A percentile compares a stretch with the other conserved stretches of the same genome.
Conservation (phyloP, 2,113 vertebrate genomes). For the Pelobates fuscus region DNA sequence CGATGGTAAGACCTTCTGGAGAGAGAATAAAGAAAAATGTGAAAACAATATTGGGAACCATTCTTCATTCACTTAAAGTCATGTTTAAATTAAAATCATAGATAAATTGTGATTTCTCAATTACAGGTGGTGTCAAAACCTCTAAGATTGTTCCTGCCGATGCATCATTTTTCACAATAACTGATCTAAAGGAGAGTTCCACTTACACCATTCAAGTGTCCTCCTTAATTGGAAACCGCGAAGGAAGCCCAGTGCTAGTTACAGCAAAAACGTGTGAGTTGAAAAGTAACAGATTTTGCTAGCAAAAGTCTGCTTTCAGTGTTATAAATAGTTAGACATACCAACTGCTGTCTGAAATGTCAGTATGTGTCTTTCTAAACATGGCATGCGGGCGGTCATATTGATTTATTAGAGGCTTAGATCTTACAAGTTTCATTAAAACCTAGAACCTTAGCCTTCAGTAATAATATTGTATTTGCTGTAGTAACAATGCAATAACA, state of each 20-base stretch:
- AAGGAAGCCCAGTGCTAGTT: slow-evolving; percentile 72
- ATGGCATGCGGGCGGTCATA: too few species aligned
- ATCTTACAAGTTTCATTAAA: too few species aligned
- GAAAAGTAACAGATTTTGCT: neutral
- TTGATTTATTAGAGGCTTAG: too few species aligned
- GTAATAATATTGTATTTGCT: too few species aligned
- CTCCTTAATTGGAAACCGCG: slow-evolving; percentile 59
- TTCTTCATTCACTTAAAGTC: neutral
- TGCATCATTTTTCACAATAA: slow-evolving; percentile 64
- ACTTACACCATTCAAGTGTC: slow-evolving; percentile 78
- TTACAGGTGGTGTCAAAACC: slow-evolving; percentile 72
- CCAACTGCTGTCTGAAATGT: too few species aligned
- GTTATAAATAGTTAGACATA: too few species aligned
- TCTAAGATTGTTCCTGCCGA: slow-evolving; percentile 65
- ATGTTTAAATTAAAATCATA: neutral
- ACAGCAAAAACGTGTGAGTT: slow-evolving; percentile 79
- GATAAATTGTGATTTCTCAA: neutral
- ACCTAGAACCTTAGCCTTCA: too few species aligned
- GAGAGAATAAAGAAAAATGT: too few species aligned
- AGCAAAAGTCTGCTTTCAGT: too few species aligned
- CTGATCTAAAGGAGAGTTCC: slow-evolving; percentile 69
- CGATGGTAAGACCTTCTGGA: slow-evolving; percentile 60
- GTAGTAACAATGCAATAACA: too few species aligned
- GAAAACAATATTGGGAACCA: too few species aligned
- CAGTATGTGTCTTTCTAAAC: too few species aligned